Conservation (phyloP, 1,140 invertebrate genomes). For the Drosophila burlai region DNA sequence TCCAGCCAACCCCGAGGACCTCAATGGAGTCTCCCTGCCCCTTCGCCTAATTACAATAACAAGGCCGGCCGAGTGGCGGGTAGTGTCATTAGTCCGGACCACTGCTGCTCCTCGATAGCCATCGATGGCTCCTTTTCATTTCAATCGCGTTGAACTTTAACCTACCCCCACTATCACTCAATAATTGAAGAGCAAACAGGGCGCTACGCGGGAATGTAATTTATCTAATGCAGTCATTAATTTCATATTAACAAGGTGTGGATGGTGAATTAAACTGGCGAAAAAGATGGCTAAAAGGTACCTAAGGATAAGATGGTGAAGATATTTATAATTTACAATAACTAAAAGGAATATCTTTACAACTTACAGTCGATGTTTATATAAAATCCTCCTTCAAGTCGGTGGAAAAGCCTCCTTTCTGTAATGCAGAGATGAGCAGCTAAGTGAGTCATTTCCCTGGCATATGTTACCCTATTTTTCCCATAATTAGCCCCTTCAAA, state of each 20-base stretch:
- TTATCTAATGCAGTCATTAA: conserved; percentile 82
- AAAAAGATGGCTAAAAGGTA: background rate
- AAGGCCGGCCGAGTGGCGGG: conserved; percentile 27
- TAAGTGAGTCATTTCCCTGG: conserved; percentile 9
- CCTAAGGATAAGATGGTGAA: background rate
- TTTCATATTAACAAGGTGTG: conserved; percentile 80
- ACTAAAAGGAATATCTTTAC: background rate
- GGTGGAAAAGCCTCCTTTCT: too few relatives aligned
- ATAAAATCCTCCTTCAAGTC: background rate
- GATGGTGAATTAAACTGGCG: conserved; percentile 53
- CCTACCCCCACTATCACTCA: conserved; percentile 31
- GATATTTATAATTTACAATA: background rate
- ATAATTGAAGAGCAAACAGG: conserved; percentile 55
- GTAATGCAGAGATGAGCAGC: background rate
- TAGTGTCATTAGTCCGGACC: conserved; percentile 44
- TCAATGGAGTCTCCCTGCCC: conserved; percentile 2
- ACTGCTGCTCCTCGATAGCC: conserved; percentile 51
- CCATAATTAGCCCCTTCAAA: conserved; percentile 17
- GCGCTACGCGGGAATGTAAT: conserved; percentile 54
- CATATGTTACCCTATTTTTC: background rate
- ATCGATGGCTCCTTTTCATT: conserved; percentile 49
- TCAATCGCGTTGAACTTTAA: conserved; percentile 42
- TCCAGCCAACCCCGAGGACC: conserved; percentile 48
- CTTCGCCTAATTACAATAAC: conserved; percentile 74
- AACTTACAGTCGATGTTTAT: background rate